Evolutionary conservation across 2,888 invertebrate species (phyloP).

Genomic region (Marasmarcha lunaedactyla): DNA sequence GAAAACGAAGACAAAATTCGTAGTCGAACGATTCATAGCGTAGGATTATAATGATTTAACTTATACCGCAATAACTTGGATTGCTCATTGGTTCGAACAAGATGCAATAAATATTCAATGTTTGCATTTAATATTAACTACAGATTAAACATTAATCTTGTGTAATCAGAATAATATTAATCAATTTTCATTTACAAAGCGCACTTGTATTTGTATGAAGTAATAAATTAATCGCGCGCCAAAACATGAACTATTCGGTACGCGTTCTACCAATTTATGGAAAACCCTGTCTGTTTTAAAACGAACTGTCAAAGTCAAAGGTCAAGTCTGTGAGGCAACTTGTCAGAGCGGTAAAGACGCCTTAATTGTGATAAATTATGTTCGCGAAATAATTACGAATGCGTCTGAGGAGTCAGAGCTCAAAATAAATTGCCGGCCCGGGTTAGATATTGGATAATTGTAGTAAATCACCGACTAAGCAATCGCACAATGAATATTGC

Average conservation of each 20-base stretch:
- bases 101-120: no score
- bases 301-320: slow-evolving; percentile 26
- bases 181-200: no score
- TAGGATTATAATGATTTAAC: slow-evolving; percentile 41
- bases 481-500: slow-evolving; percentile 35
- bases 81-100: background rate
- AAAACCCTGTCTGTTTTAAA: slow-evolving; percentile 21
- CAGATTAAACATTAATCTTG: no score
- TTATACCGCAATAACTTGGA: background rate
- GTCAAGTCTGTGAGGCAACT: slow-evolving; percentile 30
- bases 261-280: slow-evolving; percentile 14
- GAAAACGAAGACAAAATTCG: slow-evolving; percentile 45
- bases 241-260: no score
- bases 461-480: slow-evolving; percentile 50
- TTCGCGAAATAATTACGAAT: slow-evolving; percentile 37
- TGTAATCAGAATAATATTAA: no score
- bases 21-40: slow-evolving; percentile 47
- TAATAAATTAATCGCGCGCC: no score
- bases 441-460: slow-evolving; percentile 45
- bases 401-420: slow-evolving; percentile 22
- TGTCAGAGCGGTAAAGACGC: slow-evolving; percentile 31
- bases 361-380: slow-evolving; percentile 52
- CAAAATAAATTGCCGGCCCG: slow-evolving; percentile 42
- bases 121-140: no score
- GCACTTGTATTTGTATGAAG: no score